Percentiles rank a stretch among this genome's conserved stretches.
These are phyloP conservation scores for Chrysolina americana DNA, from an alignment of 2,888 invertebrate species.

Conservation along the genomic window DNA sequence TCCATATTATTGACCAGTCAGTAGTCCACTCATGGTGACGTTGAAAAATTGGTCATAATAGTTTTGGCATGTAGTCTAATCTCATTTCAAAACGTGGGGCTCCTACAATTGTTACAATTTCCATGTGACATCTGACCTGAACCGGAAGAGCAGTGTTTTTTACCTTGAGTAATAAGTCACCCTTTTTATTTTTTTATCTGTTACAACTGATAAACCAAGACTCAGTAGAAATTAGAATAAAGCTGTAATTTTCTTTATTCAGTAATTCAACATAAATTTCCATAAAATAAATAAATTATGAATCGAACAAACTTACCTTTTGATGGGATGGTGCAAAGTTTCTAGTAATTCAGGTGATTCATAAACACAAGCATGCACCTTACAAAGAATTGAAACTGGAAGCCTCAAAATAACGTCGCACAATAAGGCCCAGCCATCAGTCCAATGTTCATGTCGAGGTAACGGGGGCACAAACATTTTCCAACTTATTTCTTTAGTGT, in stretches of 20 bases:
- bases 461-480: constrained; percentile 82
- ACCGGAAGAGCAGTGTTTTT: too few species aligned
- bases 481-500: constrained; percentile 75
- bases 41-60: too few species aligned
- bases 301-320: constrained; percentile 60
- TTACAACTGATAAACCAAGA: too few species aligned
- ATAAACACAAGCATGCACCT: constrained; percentile 75
- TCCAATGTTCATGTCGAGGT: constrained; percentile 73
- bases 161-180: too few species aligned
- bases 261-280: not conserved
- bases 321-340: constrained; percentile 78
- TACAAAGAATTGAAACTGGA: constrained; percentile 80
- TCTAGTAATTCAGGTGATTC: constrained; percentile 73
- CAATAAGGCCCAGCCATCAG: constrained; percentile 75
- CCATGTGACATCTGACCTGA: too few species aligned
- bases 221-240: not conserved
- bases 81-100: too few species aligned
- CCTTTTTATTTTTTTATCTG: not conserved
- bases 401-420: constrained; percentile 79
- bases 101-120: too few species aligned
- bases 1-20: too few species aligned
- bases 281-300: not conserved
- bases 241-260: not conserved
- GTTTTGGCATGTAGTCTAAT: too few species aligned
- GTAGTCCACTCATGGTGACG: too few species aligned